These are phyloP conservation scores for Cricetomys ansorgei DNA, from an alignment of 2,113 vertebrate genomes.

Conservation along the genomic window DNA sequence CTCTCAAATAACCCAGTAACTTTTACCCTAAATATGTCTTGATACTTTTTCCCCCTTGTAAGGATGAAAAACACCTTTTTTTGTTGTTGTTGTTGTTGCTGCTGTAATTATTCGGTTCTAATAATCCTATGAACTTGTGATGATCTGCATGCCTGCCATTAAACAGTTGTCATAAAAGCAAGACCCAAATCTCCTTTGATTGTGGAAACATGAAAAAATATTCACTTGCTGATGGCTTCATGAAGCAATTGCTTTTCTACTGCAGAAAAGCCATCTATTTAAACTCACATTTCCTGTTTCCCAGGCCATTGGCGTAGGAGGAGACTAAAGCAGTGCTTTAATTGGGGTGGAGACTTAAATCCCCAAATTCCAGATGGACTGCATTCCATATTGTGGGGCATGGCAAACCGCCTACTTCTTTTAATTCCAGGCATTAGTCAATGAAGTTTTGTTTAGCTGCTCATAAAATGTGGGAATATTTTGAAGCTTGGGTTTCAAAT, in stretches of 20 bases:
- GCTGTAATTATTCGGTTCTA: not conserved
- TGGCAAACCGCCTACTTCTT: slow-evolving; percentile 40
- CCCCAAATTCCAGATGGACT: slow-evolving; percentile 52
- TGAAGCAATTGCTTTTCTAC: slow-evolving; percentile 18
- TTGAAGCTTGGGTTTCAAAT: not conserved
- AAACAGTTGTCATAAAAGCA: slow-evolving; percentile 11
- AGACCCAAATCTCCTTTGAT: slow-evolving; percentile 46
- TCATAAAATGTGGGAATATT: not conserved
- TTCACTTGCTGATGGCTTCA: slow-evolving; percentile 19
- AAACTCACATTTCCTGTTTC: slow-evolving; percentile 73
- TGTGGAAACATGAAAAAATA: slow-evolving; percentile 26
- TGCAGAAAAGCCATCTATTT: slow-evolving; percentile 34
- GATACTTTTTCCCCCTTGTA: not conserved
- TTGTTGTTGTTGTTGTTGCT: not conserved
- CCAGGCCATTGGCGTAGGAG: slow-evolving; percentile 47
- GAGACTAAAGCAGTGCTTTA: slow-evolving; percentile 15
- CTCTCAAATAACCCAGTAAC: not conserved
- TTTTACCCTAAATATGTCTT: not conserved
- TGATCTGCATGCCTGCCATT: slow-evolving; percentile 12
- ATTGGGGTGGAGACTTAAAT: slow-evolving; percentile 45
- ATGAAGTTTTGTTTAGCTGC: slow-evolving; percentile 11
- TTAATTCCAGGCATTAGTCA: slow-evolving; percentile 49
- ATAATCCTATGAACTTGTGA: slow-evolving; percentile 10
- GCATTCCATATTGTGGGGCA: slow-evolving; percentile 54
- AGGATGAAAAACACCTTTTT: slow-evolving; percentile 7